These are phyloP conservation scores for Solen grandis DNA, from an alignment of 1,140 invertebrate genomes.

Conservation along the genomic window DNA sequence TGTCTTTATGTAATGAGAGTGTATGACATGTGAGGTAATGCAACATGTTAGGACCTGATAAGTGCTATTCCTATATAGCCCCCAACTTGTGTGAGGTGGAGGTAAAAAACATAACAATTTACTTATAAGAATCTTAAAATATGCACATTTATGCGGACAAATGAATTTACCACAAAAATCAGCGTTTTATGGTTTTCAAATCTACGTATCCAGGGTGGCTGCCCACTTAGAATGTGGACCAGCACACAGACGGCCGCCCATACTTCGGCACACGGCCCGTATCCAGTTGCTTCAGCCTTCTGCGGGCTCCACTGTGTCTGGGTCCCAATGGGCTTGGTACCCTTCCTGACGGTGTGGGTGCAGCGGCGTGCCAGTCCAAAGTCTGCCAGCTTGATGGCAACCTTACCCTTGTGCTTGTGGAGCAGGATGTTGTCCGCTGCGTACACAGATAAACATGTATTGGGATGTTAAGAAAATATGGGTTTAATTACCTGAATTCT, in stretches of 20 bases:
- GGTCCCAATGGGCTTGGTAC: slow-evolving; percentile 63
- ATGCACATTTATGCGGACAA: background rate
- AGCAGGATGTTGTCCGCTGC: slow-evolving; percentile 77
- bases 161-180: slow-evolving; percentile 69
- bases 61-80: background rate
- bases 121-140: background rate
- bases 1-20: background rate
- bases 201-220: slow-evolving; percentile 71
- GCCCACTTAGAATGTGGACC: slow-evolving; percentile 73
- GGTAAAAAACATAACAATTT: background rate
- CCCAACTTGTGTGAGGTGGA: background rate
- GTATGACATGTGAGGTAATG: background rate
- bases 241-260: slow-evolving; percentile 75
- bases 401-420: slow-evolving; percentile 47
- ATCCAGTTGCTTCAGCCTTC: slow-evolving; percentile 70
- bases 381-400: slow-evolving; percentile 67
- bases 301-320: slow-evolving; percentile 77
- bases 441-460: too few relatives aligned
- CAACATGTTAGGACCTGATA: background rate
- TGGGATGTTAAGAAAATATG: too few relatives aligned
- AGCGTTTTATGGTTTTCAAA: slow-evolving; percentile 60
- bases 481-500: too few relatives aligned
- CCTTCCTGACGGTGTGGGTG: slow-evolving; percentile 41
- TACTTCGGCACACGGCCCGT: slow-evolving; percentile 73
- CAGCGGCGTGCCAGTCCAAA: slow-evolving; percentile 70